Percentiles rank a stretch among this genome's conserved stretches.
These are phyloP conservation scores for Caenorhabditis japonica DNA, from an alignment of 2,888 invertebrate genomes.

Conservation along the genomic window DNA sequence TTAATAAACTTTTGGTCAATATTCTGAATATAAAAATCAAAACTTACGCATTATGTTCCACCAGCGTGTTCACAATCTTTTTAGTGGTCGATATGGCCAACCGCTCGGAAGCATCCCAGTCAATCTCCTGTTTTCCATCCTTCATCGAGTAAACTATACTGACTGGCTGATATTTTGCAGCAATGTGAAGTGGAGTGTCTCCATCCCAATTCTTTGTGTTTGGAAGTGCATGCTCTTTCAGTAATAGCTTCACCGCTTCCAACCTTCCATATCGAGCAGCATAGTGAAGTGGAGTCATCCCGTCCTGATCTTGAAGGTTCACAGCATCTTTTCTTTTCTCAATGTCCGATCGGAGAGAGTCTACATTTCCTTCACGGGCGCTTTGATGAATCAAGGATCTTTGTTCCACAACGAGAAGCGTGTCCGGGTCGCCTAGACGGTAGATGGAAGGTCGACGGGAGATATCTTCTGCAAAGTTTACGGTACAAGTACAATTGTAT, in stretches of 20 bases:
- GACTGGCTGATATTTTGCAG: constrained; percentile 55
- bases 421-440: constrained; percentile 10
- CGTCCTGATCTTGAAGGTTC: constrained; percentile 29
- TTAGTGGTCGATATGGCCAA: constrained; percentile 3
- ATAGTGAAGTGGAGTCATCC: constrained; percentile 60
- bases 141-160: constrained; percentile 9
- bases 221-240: constrained; percentile 41
- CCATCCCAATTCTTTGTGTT: constrained; percentile 38
- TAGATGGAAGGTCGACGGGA: constrained; percentile 21
- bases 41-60: constrained; percentile 41
- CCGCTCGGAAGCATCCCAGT: constrained; percentile 15
- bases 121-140: constrained; percentile 3
- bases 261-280: constrained; percentile 57
- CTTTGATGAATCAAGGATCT: constrained; percentile 35
- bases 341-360: not conserved
- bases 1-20: no score
- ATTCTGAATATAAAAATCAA: no score
- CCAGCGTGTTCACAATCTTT: constrained; percentile 30
- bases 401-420: constrained; percentile 11
- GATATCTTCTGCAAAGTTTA: constrained; percentile 21
- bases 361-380: constrained; percentile 26
- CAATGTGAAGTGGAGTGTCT: constrained; percentile 57
- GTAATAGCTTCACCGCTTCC: constrained; percentile 45
- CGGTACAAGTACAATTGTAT: no score
- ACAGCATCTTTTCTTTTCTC: constrained; percentile 10